Evolutionary conservation across 2,888 invertebrate genomes (phyloP), one percentile per base, ranked within the genome.

Genomic region (Molorchus minor): DNA sequence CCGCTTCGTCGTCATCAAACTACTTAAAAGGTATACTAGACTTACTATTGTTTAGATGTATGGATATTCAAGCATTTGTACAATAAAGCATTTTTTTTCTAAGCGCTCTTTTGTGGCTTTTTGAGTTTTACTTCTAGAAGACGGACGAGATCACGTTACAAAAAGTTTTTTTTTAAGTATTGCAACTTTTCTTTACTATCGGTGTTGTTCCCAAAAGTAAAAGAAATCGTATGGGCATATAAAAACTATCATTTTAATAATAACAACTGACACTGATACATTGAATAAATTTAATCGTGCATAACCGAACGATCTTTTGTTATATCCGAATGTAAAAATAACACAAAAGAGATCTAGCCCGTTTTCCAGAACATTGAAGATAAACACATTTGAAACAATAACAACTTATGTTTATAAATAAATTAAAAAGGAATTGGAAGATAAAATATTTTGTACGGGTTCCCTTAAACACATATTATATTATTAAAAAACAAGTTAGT

Each of bases 361-460:
- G 57, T 62, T 60, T 62, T 62, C 57, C 64, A 58, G 59, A 25
- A 35, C 13, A 29, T 46, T 16, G 43, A 57, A 60, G 53, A 65
- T 62, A 62, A 61, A 65, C 44, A 62, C 61, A 56, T 49, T 58
- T 61, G 54, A 64, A 65, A 63, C 62, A 65, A 66, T 62, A 66
- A 66, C 66, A 66, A 66, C 66, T 60, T 66, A 66, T 45, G 29
- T 52, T 35, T 61, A 62, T 56, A 56, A 62, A 66, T 66, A 64
- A 66, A 66, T 66, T 60, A 62, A 58, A 58, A 51, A 46, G 47
- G 35, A 57, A 55, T 61, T 58, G 65, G 57, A 64, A 61, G 58
- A 58, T 54, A 54, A 44, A 44, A 56, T 59, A 59, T 54, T 65
- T 65, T 65, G 65, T 65, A 65, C 65, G 65, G 53, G 54, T 54